Base-by-base conservation (phyloP, 2,113 vertebrate species). In the Austrofundulus limnaeus region DNA sequence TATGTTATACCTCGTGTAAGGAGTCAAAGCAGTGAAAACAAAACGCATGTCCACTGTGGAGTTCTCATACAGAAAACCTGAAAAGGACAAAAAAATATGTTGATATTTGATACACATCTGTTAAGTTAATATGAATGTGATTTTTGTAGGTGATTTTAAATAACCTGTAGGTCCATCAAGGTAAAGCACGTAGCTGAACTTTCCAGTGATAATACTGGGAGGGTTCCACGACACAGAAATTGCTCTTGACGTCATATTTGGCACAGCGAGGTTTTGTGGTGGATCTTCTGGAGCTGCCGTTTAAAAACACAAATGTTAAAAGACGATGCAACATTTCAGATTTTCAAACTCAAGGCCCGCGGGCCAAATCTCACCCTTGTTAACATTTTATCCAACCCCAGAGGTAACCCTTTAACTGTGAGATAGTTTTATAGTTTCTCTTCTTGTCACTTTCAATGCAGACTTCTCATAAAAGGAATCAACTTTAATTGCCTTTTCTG, bases 231-330 rank as follows among this genome's bases (percentile, higher is more conserved):
- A 90, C 56, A 96, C 84, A 28, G 88, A 89, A 69, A 98, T 91
- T 1, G 92, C 93, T 53, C 91, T 94, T 25, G 93, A 95, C 41
- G 95, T 97, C 72, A 95, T 59, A 28, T 96, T 96, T 57, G 87
- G 75, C 17, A 89, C 83, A 17, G 82, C 14, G 47, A 96, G 65
- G 73, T 94, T 97, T 80, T 95, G 93, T 41, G 97, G 97, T 12
- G 95, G 85, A 71, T 95, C 96, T 85, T 98, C 96, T 64, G 97
- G 97, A 70, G 95, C 97, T 99, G 86, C 12, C 19, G 61, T 23
- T 13, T 16, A 54, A 21, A 72, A 53, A 64, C 3, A 78, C 12
- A 57, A 1, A 67, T 11, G 14, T 5, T 21, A 17, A 21, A 28
- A 60, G 14, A 31, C 16, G 11, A 3, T 45, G 0, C 25, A 16